Base-by-base conservation (phyloP, 2,797 vertebrate species). In the Euthynnus affinis region DNA sequence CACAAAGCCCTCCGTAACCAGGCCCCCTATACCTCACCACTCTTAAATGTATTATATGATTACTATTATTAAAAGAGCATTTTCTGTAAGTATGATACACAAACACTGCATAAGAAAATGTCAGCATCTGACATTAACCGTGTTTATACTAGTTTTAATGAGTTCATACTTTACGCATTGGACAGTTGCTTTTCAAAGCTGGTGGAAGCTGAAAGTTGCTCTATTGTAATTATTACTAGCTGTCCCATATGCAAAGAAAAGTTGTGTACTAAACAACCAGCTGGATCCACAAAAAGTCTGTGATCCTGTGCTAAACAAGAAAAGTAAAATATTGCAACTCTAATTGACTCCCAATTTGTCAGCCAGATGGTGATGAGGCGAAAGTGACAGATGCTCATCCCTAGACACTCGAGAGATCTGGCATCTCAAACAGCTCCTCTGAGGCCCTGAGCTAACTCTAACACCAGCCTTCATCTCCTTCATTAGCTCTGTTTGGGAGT, bases 381-480 rank as follows among this genome's bases (percentile, higher is more conserved):
- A 71, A 73, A 74, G 65, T 90, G 91, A 88, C 91, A 92, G 91
- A 80, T 77, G 82, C 71, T 71, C 10, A 17, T 93, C 87, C 87
- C 89, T 53, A 81, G 85, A 91, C 65, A 71, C 83, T 81, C 65
- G 15, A 70, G 27, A 76, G 80, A 78, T 66, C 14, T 64, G 61
- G 68, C 74, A 78, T 85, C 83, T 79, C 32, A 1, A 76, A 80
- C 79, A 80, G 74, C 51, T 90, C 86, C 82, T 74, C 72, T 46
- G 84, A 84, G 89, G 81, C 55, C 74, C 52, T 81, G 71, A 83
- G 86, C 75, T 51, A 79, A 78, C 58, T 82, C 37, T 12, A 71
- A 76, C 79, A 82, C 69, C 74, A 82, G 63, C 85, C 74, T 60
- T 71, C 75, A n/a, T 85, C 76, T 86, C 83, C 76, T 83, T 93